These are phyloP conservation scores for Hylaea fasciaria DNA, from an alignment of 2,888 invertebrate genomes.

Conservation along the genomic window DNA sequence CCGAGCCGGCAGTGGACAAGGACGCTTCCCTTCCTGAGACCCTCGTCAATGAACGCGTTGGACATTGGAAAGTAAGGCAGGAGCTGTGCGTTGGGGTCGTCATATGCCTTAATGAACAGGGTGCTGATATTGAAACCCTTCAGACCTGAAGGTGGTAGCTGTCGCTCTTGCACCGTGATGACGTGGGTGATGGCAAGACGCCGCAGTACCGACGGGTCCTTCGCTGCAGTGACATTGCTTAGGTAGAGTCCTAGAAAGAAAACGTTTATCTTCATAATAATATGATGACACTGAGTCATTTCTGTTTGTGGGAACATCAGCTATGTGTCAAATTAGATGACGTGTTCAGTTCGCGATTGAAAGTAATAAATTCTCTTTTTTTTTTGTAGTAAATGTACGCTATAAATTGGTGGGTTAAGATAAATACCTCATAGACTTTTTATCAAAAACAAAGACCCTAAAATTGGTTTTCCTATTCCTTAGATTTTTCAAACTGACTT, in stretches of 20 bases:
- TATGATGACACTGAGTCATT: not conserved
- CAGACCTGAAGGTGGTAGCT: constrained; percentile 27
- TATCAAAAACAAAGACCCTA: no score
- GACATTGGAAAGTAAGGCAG: constrained; percentile 79
- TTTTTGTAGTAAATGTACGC: no score
- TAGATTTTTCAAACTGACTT: no score
- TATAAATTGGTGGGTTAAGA: no score
- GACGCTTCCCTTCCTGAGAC: constrained; percentile 87
- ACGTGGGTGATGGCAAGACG: constrained; percentile 57
- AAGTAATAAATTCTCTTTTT: no score
- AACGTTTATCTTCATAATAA: constrained; percentile 4
- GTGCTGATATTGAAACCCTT: constrained; percentile 51
- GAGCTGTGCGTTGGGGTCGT: constrained; percentile 74
- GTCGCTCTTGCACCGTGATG: constrained; percentile 54
- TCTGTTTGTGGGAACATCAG: no score
- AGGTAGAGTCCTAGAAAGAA: constrained; percentile 49
- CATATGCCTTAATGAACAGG: constrained; percentile 79
- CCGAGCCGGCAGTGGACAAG: constrained; percentile 98
- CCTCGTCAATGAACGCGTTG: constrained; percentile 81
- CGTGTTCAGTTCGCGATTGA: no score
- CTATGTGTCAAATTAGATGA: no score
- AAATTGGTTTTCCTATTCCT: no score
- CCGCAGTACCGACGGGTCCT: constrained; percentile 48
- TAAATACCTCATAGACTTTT: no score
- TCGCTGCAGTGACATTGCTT: constrained; percentile 56